Percentiles rank a stretch among this genome's conserved stretches.
phyloP scores from a whole-genome alignment of 2,888 invertebrate species.

The Stenodema calcarata region DNA sequence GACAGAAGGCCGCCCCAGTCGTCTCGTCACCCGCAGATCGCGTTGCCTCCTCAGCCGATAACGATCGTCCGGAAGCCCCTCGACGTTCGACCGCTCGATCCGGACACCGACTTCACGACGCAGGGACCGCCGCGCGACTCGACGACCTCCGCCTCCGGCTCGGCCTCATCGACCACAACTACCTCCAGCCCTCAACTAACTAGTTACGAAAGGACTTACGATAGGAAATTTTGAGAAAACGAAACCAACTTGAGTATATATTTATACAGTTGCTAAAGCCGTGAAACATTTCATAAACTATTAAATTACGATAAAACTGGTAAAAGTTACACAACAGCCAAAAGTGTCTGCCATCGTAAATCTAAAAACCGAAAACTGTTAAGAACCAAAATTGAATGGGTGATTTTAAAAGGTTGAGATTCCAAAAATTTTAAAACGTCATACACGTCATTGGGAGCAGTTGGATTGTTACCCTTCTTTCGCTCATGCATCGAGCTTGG shows the following conservation, averaged over 20 bases:
- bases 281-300: background rate
- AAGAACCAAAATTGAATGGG: no score
- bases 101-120: slow-evolving; percentile 44
- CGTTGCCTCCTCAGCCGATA: slow-evolving; percentile 46
- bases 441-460: no score
- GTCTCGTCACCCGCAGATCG: slow-evolving; percentile 24
- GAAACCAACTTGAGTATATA: background rate
- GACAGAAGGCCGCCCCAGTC: background rate
- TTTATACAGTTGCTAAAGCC: background rate
- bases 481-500: no score
- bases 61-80: slow-evolving; percentile 46
- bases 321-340: no score
- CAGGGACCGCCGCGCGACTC: slow-evolving; percentile 50
- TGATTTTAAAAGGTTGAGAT: no score
- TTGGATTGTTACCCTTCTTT: no score
- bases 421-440: no score
- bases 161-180: slow-evolving; percentile 37
- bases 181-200: slow-evolving; percentile 21
- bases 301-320: no score
- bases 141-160: slow-evolving; percentile 40
- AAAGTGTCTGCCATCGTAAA: no score
- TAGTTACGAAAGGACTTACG: slow-evolving; percentile 49
- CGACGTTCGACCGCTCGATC: slow-evolving; percentile 51
- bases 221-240: slow-evolving; percentile 2
- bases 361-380: no score